Evolutionary conservation across 2,113 vertebrate genomes (phyloP).

Genomic region (Vidua chalybeata): DNA sequence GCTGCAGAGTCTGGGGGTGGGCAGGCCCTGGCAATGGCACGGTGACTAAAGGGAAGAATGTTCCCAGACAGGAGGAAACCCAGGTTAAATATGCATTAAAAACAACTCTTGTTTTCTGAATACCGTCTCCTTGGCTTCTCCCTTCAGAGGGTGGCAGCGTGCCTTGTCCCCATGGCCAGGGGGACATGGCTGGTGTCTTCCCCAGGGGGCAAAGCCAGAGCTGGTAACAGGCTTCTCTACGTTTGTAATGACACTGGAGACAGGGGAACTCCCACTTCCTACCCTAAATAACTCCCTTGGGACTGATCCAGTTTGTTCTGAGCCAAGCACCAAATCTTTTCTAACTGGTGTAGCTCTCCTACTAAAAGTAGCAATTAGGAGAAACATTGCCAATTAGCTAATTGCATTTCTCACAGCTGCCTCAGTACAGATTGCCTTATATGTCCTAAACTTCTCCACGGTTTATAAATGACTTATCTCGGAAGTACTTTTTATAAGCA

Average conservation of each 20-base stretch:
- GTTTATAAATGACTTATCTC: slow-evolving; percentile 23
- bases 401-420: slow-evolving; percentile 42
- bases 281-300: neutral
- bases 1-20: neutral
- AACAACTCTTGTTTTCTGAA: neutral
- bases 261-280: slow-evolving; percentile 5
- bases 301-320: neutral
- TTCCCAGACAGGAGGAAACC: neutral
- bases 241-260: neutral
- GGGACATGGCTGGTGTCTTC: neutral
- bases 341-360: neutral
- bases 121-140: neutral
- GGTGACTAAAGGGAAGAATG: neutral
- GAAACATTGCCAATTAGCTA: slow-evolving; percentile 48
- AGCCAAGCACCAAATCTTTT: neutral
- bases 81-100: neutral
- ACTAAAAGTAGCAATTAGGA: slow-evolving; percentile 8
- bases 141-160: neutral
- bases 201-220: neutral
- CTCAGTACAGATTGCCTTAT: slow-evolving; percentile 43
- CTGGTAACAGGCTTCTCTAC: neutral
- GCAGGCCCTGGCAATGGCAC: neutral
- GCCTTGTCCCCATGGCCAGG: neutral
- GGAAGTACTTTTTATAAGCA: slow-evolving; percentile 23
- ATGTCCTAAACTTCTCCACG: neutral